Evolutionary conservation across 1,140 invertebrate genomes (phyloP), one percentile per base, ranked within the genome.

Genomic region (Saccostrea glomerata): DNA sequence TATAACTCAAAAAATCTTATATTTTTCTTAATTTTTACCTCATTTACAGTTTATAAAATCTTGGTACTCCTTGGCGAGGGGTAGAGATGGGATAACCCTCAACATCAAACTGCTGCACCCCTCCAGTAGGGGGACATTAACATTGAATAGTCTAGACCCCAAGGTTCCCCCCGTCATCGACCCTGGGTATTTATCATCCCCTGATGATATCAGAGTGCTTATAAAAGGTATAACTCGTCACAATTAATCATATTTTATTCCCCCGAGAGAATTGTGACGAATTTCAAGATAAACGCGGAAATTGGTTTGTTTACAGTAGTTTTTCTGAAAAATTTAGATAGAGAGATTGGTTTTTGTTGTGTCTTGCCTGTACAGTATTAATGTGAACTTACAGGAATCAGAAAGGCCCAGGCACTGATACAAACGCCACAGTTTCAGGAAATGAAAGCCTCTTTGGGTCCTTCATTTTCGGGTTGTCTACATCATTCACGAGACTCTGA

Each of bases 401-500:
- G 84, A 36, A 73, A 82, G 23, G 63, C 73, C 36, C 73, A 87
- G 40, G 36, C 56, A 23, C 30, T 89, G n/a, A 20, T 88, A 15
- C 55, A 88, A 13, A 91, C 90, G 6, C 20, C 85, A 13, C 25
- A 83, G 7, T 82, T 91, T 20, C 66, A 89, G 66, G 36, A 84
- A 17, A 85, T 91, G 7, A 88, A 88, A 36, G 88, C 90, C 2
- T 25, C 36, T 40, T 85, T 87, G 15, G 86, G 89, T n/a, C 77
- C 60, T 6, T 86, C 88, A 85, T 87, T 87, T 77, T 86, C 86
- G 20, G 73, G 89, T 4, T 93, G 93, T 77, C 82, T 55, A 3
- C 56, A 92, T 12, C 85, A 88, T 58, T 30, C 66, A 20, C 91
- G 84, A 23, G 88, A 91, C 30, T 90, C 92, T 0, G 94, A 95